Evolutionary conservation across 2,113 vertebrate species (phyloP), one percentile per base, ranked within the genome.

Genomic region (Lophochroa leadbeateri): DNA sequence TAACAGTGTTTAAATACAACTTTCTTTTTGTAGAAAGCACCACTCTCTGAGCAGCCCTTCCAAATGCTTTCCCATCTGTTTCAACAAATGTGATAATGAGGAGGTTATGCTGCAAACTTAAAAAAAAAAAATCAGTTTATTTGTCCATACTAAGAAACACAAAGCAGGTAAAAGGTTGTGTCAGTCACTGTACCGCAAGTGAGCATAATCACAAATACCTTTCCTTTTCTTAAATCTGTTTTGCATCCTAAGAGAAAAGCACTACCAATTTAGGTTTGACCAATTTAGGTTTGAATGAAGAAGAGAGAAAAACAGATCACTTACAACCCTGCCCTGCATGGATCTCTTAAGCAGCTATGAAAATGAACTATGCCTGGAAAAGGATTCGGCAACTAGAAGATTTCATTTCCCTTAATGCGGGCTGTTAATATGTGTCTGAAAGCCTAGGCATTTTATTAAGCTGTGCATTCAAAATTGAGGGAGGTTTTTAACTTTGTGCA

Each of bases 11-110:
- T 96, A 70, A 93, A 86, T 94, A 94, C 89, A 97, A 97, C 96
- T 97, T 97, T 97, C 97, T 97, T 97, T 91, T 97, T 97, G 95
- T 82, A 95, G 96, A 98, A 97, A 97, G 95, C 91, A 95, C 58
- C 57, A 49, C 83, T 96, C 94, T 94, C 33, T 70, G 92, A 95
- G 77, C 96, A 93, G 94, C 94, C 91, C 87, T 94, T 97, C 98
- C 98, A 98, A 98, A 97, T 97, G 97, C 86, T 97, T 96, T 92
- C 96, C 98, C 98, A 98, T 98, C 98, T 98, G 98, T 97, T 98
- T 97, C 94, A 35, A 95, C 97, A 98, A 98, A 98, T 97, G 97
- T 98, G 97, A 98, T 98, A 98, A 98, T 97, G 97, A 97, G 96
- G 94, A 96, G 95, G 96, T 92, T 97, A 93, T 97, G 93, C 85